Base-by-base conservation (phyloP, 2,113 vertebrate genomes). In the Chaetodon auriga region DNA sequence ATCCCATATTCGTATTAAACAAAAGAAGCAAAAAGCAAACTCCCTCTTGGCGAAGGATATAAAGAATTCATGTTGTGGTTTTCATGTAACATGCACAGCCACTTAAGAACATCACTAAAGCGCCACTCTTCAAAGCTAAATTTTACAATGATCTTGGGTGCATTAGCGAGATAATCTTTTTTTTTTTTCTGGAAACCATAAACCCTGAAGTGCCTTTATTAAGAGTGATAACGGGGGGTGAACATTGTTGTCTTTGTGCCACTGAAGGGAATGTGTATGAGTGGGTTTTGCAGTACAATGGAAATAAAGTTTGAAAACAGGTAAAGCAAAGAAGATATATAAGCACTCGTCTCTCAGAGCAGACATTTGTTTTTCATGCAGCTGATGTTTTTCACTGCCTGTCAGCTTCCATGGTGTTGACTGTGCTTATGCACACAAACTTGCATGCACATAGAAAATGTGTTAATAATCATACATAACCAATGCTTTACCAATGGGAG, bases 11-110 rank as follows among this genome's bases (percentile, higher is more conserved):
- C 25, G 3, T 62, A 78, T 54, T 76, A 53, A 77, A 53, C 53
- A 38, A 57, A 68, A 54, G 21, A n/a, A 41, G 21, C 7, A 12
- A 57, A 57, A 58, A 79, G 23, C 12, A 65, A 82, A 72, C 58
- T 76, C 77, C 14, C 62, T 78, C 74, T 23, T 76, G 49, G 64
- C 63, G 1, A 1, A 3, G 6, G 2, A 62, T 81, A 85, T 91
- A 73, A 91, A 92, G 83, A 90, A 89, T 92, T 84, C 36, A 89
- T 76, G 58, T 68, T 89, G 73, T 74, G 89, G 88, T 85, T 83
- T 86, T 90, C 89, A 89, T 92, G 68, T 83, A 88, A 84, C 80
- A 90, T 90, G 86, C 87, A 68, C 54, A 64, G 77, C 62, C 57
- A 74, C 81, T 75, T 82, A 45, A 80, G 77, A 87, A 72, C 76